Evolutionary conservation across 2,797 vertebrate genomes (phyloP).

Genomic region (Molossus molossus): DNA sequence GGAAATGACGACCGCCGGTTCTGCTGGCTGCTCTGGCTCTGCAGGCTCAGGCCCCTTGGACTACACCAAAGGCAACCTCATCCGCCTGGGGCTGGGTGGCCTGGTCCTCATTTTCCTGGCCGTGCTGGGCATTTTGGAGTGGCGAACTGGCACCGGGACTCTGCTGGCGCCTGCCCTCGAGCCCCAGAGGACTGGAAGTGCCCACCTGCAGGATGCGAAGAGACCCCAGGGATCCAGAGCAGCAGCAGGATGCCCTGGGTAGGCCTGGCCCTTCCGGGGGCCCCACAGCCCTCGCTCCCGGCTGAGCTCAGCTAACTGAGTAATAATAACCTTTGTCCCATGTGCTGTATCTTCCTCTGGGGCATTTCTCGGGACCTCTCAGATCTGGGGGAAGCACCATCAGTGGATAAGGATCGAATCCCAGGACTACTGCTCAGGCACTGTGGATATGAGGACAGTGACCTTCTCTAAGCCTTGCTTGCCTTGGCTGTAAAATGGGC

Average conservation of each 20-base stretch:
- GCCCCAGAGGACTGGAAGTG: background rate
- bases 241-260: background rate
- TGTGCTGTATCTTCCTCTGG: background rate
- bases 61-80: conserved; percentile 64
- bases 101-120: conserved; percentile 62
- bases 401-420: background rate
- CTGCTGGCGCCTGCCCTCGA: rapidly evolving
- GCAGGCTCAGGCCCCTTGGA: background rate
- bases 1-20: background rate
- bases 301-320: background rate
- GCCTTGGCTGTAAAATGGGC: background rate
- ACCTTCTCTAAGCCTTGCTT: background rate
- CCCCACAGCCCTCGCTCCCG: background rate
- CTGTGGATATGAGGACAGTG: background rate
- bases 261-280: background rate
- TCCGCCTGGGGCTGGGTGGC: conserved; percentile 70
- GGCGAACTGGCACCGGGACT: background rate
- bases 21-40: background rate
- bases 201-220: background rate
- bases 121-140: background rate
- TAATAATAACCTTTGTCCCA: rapidly evolving
- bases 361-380: background rate
- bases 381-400: background rate
- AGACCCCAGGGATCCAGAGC: too few species aligned
- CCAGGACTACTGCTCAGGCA: background rate